Evolutionary conservation across 2,113 vertebrate species (phyloP).

Genomic region (Uropsilus gracilis): DNA sequence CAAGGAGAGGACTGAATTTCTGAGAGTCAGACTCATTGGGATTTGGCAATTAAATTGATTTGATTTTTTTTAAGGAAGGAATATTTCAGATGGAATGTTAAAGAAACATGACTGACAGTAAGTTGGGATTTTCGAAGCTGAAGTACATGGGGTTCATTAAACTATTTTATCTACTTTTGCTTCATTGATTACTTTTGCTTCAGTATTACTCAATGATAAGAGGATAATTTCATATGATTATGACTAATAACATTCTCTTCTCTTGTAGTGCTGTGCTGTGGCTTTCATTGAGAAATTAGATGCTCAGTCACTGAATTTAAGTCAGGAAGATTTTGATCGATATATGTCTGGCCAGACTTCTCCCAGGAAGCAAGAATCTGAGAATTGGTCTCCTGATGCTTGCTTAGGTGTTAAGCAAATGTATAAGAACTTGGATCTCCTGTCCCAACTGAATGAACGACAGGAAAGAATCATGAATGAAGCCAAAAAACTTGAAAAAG

Average conservation of each 20-base stretch:
- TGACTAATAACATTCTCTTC: neutral
- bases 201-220: neutral
- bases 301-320: constrained; percentile 96
- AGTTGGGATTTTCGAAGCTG: neutral
- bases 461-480: constrained; percentile 92
- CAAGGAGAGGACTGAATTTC: neutral
- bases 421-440: constrained; percentile 92
- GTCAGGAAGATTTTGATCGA: constrained; percentile 95
- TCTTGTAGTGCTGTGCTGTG: constrained; percentile 94
- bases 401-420: constrained; percentile 91
- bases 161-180: neutral
- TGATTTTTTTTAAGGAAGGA: neutral
- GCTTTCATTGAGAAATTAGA: constrained; percentile 99
- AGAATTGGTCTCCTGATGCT: constrained; percentile 85
- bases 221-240: neutral
- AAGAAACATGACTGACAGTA: neutral
- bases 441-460: constrained; percentile 90
- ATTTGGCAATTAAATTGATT: neutral
- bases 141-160: neutral
- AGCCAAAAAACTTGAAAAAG: constrained; percentile 92
- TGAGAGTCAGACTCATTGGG: neutral
- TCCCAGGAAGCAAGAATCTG: constrained; percentile 88
- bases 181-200: too few species aligned
- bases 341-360: constrained; percentile 96
- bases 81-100: neutral